Percentiles rank a stretch among this genome's conserved stretches.
These are phyloP conservation scores for Graptemys geographica DNA, from an alignment of 2,797 vertebrate genomes.

Conservation along the genomic window DNA sequence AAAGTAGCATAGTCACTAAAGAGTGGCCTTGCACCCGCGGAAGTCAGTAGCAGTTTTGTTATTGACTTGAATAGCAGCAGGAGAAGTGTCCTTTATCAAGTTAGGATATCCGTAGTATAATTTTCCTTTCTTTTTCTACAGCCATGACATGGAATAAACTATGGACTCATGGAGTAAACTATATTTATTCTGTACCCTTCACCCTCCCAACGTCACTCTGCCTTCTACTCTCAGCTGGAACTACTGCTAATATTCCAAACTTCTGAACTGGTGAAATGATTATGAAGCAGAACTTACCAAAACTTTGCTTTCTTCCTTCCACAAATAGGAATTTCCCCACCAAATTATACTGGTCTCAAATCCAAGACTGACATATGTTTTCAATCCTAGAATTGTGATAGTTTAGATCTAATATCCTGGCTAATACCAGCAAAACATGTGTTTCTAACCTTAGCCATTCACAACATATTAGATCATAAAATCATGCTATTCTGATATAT, in stretches of 20 bases:
- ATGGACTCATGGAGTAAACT: too few relatives aligned
- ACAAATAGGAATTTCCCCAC: not conserved
- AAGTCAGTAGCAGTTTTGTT: not conserved
- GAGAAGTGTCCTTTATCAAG: not conserved
- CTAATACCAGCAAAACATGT: not conserved
- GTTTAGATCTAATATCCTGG: not conserved
- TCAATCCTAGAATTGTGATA: not conserved
- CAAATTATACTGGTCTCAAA: not conserved
- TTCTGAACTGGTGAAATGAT: not conserved
- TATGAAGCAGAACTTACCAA: not conserved
- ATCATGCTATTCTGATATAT: not conserved
- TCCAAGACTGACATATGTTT: not conserved
- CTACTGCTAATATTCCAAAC: not conserved
- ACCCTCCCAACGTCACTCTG: not conserved
- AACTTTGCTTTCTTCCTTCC: not conserved
- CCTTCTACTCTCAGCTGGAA: not conserved
- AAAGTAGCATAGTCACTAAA: not conserved
- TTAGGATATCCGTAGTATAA: not conserved
- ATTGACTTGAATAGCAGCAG: not conserved
- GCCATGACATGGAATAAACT: not conserved
- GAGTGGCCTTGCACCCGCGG: not conserved
- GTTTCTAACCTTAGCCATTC: constrained; percentile 7
- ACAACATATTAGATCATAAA: constrained; percentile 3
- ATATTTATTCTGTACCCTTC: not conserved
- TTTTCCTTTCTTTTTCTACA: not conserved